phyloP scores from a whole-genome alignment of 2,888 invertebrate species.

The Trachelus tabidus region DNA sequence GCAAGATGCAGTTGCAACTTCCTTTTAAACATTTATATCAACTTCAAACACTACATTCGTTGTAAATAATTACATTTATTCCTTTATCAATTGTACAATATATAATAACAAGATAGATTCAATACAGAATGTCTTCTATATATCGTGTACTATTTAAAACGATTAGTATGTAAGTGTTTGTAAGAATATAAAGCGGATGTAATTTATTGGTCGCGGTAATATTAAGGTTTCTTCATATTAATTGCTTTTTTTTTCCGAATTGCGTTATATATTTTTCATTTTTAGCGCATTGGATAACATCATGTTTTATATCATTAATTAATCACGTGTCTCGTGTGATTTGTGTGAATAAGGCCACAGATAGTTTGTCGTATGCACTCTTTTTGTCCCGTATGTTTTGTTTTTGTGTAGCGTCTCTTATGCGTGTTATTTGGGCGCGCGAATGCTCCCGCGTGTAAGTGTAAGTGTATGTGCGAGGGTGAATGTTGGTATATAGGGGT shows the following conservation, averaged over 20 bases:
- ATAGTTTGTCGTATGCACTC: slow-evolving; percentile 26
- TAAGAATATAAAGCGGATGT: slow-evolving; percentile 56
- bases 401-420: slow-evolving; percentile 20
- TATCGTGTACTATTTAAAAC: slow-evolving; percentile 59
- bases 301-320: slow-evolving; percentile 19
- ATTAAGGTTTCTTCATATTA: slow-evolving; percentile 22
- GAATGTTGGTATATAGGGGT: slow-evolving; percentile 15
- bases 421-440: slow-evolving; percentile 36
- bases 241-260: slow-evolving; percentile 2
- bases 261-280: slow-evolving; percentile 8
- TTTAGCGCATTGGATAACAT: slow-evolving; percentile 11
- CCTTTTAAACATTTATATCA: too few relatives aligned
- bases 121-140: slow-evolving; percentile 51
- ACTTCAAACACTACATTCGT: background rate
- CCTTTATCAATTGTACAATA: slow-evolving; percentile 58
- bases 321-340: slow-evolving; percentile 15
- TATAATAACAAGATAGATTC: slow-evolving; percentile 58
- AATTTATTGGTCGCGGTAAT: slow-evolving; percentile 48
- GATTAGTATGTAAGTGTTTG: slow-evolving; percentile 61
- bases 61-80: slow-evolving; percentile 61
- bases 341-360: slow-evolving; percentile 10
- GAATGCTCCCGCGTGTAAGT: slow-evolving; percentile 26
- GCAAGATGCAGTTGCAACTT: too few relatives aligned
- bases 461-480: slow-evolving; percentile 39
- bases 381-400: slow-evolving; percentile 27